phyloP scores from a whole-genome alignment of 2,888 invertebrate species.

The Orchestes rusci region DNA sequence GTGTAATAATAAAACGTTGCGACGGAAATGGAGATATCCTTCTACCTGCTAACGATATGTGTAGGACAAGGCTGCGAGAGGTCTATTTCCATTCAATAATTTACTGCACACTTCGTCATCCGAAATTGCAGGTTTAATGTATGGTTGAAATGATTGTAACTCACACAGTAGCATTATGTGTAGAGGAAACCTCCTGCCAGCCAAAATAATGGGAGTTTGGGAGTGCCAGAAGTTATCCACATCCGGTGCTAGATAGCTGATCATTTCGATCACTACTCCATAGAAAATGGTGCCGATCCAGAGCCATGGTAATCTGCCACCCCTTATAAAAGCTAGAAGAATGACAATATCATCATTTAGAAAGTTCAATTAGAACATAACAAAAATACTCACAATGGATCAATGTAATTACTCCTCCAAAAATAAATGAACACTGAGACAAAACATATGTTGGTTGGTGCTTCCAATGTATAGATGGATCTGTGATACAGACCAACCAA shows the following conservation, averaged over 20 bases:
- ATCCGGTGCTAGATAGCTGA: constrained; percentile 63
- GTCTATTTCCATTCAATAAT: too few species aligned
- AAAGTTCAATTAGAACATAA: background rate
- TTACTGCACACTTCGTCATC: too few species aligned
- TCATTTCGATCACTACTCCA: constrained; percentile 63
- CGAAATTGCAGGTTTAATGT: too few species aligned
- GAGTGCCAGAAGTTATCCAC: constrained; percentile 83
- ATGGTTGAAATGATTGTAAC: too few species aligned
- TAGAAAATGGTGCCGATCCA: constrained; percentile 69
- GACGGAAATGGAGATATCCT: too few species aligned
- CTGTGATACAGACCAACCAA: constrained; percentile 55
- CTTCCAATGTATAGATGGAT: constrained; percentile 51
- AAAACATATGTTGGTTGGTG: constrained; percentile 62
- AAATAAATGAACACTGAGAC: constrained; percentile 53
- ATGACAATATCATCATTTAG: background rate
- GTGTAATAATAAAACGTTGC: too few species aligned
- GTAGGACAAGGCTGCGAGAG: too few species aligned
- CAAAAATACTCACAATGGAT: constrained; percentile 53
- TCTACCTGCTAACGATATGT: too few species aligned
- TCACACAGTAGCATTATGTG: constrained; percentile 68
- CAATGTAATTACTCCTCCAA: constrained; percentile 58
- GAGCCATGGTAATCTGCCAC: constrained; percentile 67
- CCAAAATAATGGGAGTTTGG: constrained; percentile 63
- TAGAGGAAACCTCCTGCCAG: constrained; percentile 64
- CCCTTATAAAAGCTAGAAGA: constrained; percentile 55